These are phyloP conservation scores for Latrodectus hesperus DNA, from an alignment of 2,888 invertebrate genomes.

Conservation along the genomic window DNA sequence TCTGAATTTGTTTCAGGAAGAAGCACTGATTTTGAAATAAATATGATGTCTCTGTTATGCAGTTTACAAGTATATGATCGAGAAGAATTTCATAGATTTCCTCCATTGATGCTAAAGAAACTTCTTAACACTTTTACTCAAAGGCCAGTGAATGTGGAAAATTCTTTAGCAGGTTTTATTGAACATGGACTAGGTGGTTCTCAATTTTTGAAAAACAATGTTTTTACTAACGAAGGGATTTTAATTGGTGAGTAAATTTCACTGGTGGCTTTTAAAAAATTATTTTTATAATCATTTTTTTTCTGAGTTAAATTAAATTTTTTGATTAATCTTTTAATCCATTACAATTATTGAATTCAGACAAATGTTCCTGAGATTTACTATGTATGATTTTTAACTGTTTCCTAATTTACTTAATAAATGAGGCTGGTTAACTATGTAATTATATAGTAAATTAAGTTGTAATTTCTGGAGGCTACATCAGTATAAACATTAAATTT, in stretches of 20 bases:
- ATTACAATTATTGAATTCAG: too few species aligned
- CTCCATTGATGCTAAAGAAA: slow-evolving; percentile 22
- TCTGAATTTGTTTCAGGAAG: slow-evolving; percentile 11
- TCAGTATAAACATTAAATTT: too few species aligned
- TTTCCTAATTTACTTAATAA: too few species aligned
- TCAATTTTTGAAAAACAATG: slow-evolving; percentile 78
- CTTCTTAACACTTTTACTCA: slow-evolving; percentile 16
- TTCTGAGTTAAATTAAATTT: too few species aligned
- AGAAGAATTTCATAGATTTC: slow-evolving; percentile 12
- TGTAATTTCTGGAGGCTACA: too few species aligned
- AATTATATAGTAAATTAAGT: too few species aligned
- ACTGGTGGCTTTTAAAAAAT: too few species aligned
- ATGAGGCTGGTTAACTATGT: too few species aligned
- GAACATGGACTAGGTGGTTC: slow-evolving; percentile 79
- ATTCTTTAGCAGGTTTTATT: slow-evolving; percentile 77
- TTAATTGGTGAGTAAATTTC: slow-evolving; percentile 77
- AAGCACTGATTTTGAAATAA: slow-evolving; percentile 29
- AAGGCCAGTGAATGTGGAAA: slow-evolving; percentile 70
- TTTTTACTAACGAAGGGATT: slow-evolving; percentile 79
- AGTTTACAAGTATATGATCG: slow-evolving; percentile 42
- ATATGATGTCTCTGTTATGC: slow-evolving; percentile 25
- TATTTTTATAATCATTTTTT: too few species aligned
- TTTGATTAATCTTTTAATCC: too few species aligned
- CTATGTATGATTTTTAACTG: too few species aligned
- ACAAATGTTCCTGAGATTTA: too few species aligned